These are phyloP conservation scores for Dermolepida albohirtum DNA, from an alignment of 2,888 invertebrate genomes.

Conservation along the genomic window DNA sequence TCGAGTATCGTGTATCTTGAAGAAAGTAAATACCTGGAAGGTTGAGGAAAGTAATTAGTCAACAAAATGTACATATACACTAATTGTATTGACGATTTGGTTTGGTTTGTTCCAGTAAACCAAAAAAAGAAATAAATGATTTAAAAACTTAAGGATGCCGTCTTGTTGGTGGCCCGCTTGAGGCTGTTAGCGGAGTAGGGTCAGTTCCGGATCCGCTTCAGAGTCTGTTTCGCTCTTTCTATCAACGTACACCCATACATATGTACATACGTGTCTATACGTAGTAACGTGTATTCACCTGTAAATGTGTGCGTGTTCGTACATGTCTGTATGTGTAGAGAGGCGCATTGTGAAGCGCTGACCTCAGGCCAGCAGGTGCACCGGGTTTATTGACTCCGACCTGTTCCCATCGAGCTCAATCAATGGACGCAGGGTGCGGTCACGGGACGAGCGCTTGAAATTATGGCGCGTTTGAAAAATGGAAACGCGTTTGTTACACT, in stretches of 20 bases:
- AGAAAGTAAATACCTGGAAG: neutral
- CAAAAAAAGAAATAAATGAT: too few relatives aligned
- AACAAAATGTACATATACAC: neutral
- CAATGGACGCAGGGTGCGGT: constrained; percentile 53
- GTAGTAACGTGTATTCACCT: constrained; percentile 2
- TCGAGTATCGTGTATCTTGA: too few relatives aligned
- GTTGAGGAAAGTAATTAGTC: neutral
- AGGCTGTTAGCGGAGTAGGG: constrained; percentile 43
- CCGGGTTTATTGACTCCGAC: constrained; percentile 66
- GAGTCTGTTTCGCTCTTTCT: constrained; percentile 22
- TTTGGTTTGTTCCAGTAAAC: too few relatives aligned
- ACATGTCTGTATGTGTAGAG: constrained; percentile 40
- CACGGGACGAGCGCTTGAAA: constrained; percentile 54
- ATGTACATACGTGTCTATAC: constrained; percentile 10
- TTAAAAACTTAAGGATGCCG: constrained; percentile 26
- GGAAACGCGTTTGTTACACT: constrained; percentile 63
- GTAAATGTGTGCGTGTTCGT: constrained; percentile 24
- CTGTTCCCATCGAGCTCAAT: constrained; percentile 55
- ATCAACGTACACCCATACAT: constrained; percentile 18
- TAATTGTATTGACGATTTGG: too few relatives aligned
- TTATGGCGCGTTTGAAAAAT: constrained; percentile 62
- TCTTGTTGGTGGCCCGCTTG: constrained; percentile 33
- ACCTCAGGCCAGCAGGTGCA: constrained; percentile 67
- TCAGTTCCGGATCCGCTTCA: constrained; percentile 53
- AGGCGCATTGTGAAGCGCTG: constrained; percentile 57